Evolutionary conservation across 2,888 invertebrate species (phyloP).

Genomic region (Argynnis bischoffii): DNA sequence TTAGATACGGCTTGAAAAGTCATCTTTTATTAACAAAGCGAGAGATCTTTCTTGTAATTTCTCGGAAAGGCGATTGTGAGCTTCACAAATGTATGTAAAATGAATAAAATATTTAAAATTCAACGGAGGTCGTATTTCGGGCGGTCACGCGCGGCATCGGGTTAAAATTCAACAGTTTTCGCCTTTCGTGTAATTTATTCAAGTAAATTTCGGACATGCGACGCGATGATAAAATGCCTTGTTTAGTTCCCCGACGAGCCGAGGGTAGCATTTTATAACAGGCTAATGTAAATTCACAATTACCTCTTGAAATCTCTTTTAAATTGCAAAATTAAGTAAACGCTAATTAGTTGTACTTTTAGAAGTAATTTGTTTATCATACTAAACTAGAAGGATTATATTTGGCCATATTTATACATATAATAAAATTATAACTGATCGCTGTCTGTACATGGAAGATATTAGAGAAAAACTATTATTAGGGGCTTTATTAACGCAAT

Average conservation of each 20-base stretch:
- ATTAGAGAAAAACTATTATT: too few relatives aligned
- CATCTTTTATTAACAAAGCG: slow-evolving; percentile 27
- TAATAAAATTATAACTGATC: too few relatives aligned
- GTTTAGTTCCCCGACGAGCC: slow-evolving; percentile 49
- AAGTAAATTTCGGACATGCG: slow-evolving; percentile 72
- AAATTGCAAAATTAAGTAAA: slow-evolving; percentile 15
- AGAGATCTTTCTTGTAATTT: slow-evolving; percentile 31
- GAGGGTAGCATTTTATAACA: slow-evolving; percentile 39
- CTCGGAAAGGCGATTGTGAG: slow-evolving; percentile 27
- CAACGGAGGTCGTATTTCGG: slow-evolving; percentile 36
- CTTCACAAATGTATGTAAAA: slow-evolving; percentile 36
- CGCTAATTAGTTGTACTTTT: neutral
- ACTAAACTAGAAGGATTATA: too few relatives aligned
- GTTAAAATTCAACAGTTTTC: slow-evolving; percentile 73
- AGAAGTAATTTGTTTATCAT: neutral
- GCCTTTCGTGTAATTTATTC: slow-evolving; percentile 72
- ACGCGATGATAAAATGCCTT: slow-evolving; percentile 62
- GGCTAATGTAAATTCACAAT: slow-evolving; percentile 37
- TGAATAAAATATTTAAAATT: slow-evolving; percentile 47
- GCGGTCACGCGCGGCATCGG: slow-evolving; percentile 45
- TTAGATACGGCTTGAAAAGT: neutral
- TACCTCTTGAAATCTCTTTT: slow-evolving; percentile 24
- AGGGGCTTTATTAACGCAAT: too few relatives aligned
- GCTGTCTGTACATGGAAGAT: too few relatives aligned
- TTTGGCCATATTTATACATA: too few relatives aligned